Evolutionary conservation across 2,888 invertebrate genomes (phyloP).

Genomic region (Taenaris catops): DNA sequence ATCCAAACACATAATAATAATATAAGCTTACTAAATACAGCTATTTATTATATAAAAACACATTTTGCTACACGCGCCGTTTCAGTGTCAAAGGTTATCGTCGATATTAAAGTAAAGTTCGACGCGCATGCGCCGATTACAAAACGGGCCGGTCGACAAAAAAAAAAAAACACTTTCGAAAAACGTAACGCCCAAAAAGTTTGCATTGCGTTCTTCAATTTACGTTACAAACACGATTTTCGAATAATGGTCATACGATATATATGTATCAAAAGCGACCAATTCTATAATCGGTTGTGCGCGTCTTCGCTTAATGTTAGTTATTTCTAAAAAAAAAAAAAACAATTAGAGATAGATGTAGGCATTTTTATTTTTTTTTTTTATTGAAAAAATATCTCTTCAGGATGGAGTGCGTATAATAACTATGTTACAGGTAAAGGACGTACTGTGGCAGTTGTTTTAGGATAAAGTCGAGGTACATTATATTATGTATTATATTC

Average conservation of each 20-base stretch:
- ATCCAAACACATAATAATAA: constrained; percentile 31
- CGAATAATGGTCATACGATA: no score
- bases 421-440: constrained; percentile 16
- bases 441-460: constrained; percentile 24
- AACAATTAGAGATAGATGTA: constrained; percentile 1
- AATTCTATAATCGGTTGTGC: not conserved
- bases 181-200: no score
- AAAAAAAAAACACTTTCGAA: no score
- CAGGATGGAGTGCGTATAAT: constrained; percentile 11
- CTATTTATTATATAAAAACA: constrained; percentile 57
- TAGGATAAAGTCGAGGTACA: constrained; percentile 13
- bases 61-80: constrained; percentile 30
- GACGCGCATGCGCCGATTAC: no score
- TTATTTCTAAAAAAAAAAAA: no score
- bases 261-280: no score
- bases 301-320: no score
- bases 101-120: constrained; percentile 6
- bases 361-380: constrained; percentile 3
- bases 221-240: no score
- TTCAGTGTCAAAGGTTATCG: constrained; percentile 24
- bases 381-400: constrained; percentile 8
- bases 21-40: constrained; percentile 52
- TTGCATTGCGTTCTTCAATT: no score
- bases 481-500: constrained; percentile 2
- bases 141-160: no score